phyloP scores from a whole-genome alignment of 2,888 invertebrate genomes.

The Agonopterix subpropinquella region DNA sequence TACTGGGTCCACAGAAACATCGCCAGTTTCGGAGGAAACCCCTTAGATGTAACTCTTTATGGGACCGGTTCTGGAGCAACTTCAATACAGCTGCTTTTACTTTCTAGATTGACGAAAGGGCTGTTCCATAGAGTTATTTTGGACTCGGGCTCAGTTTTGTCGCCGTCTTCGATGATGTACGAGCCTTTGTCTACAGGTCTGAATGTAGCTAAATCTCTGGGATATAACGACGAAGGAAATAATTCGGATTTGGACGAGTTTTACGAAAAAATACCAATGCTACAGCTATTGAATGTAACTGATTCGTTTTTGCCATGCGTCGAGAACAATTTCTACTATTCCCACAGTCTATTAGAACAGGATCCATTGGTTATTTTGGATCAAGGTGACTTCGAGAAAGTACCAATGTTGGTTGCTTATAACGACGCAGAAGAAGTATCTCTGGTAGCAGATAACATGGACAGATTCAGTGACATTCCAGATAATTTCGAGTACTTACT shows the following conservation, averaged over 20 bases:
- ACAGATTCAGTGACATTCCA: constrained; percentile 27
- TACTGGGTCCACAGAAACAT: constrained; percentile 64
- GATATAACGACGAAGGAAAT: constrained; percentile 30
- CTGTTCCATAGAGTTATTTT: constrained; percentile 51
- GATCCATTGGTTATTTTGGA: constrained; percentile 42
- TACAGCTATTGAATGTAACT: constrained; percentile 25
- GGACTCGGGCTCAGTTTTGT: constrained; percentile 57
- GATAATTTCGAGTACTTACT: constrained; percentile 39
- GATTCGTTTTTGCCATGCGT: constrained; percentile 44
- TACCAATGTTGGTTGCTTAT: constrained; percentile 46
- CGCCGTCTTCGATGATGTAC: constrained; percentile 39
- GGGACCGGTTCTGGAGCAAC: constrained; percentile 56
- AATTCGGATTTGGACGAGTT: constrained; percentile 30
- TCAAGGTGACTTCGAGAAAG: constrained; percentile 31
- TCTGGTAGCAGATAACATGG: constrained; percentile 23
- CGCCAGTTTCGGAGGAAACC: constrained; percentile 52
- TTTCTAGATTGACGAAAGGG: constrained; percentile 42
- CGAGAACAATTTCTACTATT: constrained; percentile 27
- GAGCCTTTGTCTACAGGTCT: constrained; percentile 38
- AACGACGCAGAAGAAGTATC: constrained; percentile 28
- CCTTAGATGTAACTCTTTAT: constrained; percentile 48
- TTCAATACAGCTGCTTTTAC: constrained; percentile 43
- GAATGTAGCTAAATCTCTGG: constrained; percentile 62
- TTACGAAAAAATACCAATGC: constrained; percentile 24
- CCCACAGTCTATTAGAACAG: constrained; percentile 32